Conservation (phyloP, 2,888 invertebrate species). For the Lithophane leautieri region DNA sequence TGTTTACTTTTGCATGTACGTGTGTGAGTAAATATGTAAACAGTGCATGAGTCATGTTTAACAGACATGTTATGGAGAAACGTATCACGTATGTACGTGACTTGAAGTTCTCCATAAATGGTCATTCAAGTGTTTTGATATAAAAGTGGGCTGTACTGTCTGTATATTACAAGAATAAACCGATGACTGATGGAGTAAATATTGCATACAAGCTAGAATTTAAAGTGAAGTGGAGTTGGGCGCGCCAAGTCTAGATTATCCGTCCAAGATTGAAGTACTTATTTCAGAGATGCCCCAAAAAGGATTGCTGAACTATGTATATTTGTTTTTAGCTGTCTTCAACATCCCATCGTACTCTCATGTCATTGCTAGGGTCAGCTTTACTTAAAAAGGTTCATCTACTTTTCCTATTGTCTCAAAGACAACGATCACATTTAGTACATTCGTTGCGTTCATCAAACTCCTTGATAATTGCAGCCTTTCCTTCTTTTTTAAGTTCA, state of each 20-base stretch:
- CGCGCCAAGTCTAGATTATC: background rate
- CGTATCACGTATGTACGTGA: conserved; percentile 74
- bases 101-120: conserved; percentile 79
- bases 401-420: background rate
- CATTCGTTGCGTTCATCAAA: background rate
- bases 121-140: conserved; percentile 78
- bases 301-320: background rate
- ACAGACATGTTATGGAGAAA: conserved; percentile 74
- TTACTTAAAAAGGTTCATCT: background rate
- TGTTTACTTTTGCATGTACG: conserved; percentile 67
- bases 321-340: background rate
- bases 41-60: conserved; percentile 79
- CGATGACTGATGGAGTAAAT: conserved; percentile 31
- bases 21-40: conserved; percentile 61
- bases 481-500: background rate
- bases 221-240: background rate
- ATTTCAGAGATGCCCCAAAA: background rate
- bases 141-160: conserved; percentile 61
- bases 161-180: conserved; percentile 45
- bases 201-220: conserved; percentile 20
- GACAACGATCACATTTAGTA: background rate
- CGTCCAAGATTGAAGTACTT: background rate
- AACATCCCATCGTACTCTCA: background rate
- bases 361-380: background rate
- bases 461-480: background rate